Base-by-base conservation (phyloP, 2,888 invertebrate species). In the Pristionchus maxplancki region DNA sequence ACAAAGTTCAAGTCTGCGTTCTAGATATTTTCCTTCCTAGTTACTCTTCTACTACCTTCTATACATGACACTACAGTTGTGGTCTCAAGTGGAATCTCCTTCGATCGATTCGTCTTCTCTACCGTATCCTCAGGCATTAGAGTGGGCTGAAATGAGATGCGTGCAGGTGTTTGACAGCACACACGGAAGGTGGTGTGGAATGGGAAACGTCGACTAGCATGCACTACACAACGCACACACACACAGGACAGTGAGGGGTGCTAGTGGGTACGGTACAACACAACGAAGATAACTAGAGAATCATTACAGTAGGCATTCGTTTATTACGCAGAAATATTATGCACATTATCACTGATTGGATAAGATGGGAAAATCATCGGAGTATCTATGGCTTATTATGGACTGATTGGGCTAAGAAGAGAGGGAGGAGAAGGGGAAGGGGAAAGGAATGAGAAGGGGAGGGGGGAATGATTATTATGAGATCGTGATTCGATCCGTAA, bases 51-150 rank as follows among this genome's bases (percentile, higher is more conserved):
- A 53, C 20, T 17, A 20, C 53, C 53, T 20, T 20, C 17, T 53
- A 53, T 53, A 53, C 53, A 53, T 53, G 53, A 53, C 53, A 53
- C 24, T n/a, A n/a, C 24, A 40, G 53, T 53, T 2, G 82, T 53
- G 11, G 82, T 83, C 53, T 53, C 53, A 17, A 53, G 5, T 28
- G 44, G 78, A 78, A 44, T 78, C 24, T 40, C 44, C 78, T 9
- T 44, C 24, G 78, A 83, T 83, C 82, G 48, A 53, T 34, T 83
- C 28, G 11, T 34, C 34, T 31, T 28, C n/a, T 24, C 82, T 31
- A 53, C 78, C 31, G 53, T 83, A 20, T 83, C 82, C n/a, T 83
- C 82, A 31, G 48, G 48, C 82, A 83, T 83, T 20, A 83, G 53
- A 53, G 82, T 83, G 31, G 82, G 82, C 82, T 83, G 82, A 9